These are phyloP conservation scores for Mystacides longicornis DNA, from an alignment of 2,888 invertebrate genomes.

Conservation along the genomic window DNA sequence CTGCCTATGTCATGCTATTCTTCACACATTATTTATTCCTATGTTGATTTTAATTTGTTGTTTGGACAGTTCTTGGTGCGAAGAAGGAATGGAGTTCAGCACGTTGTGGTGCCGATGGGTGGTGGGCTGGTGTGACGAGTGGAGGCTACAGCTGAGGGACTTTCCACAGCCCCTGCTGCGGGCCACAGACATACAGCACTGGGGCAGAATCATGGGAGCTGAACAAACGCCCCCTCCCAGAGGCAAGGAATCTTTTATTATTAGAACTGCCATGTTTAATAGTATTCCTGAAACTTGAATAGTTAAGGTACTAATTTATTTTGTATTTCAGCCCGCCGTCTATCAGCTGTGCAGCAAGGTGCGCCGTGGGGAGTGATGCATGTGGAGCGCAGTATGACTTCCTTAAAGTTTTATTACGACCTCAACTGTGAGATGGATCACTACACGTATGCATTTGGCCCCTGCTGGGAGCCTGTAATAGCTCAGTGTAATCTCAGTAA, in stretches of 20 bases:
- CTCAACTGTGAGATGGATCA: conserved; percentile 88
- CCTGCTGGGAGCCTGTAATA: conserved; percentile 98
- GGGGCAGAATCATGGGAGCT: conserved; percentile 86
- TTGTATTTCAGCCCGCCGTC: conserved; percentile 55
- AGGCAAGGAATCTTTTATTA: conserved; percentile 32
- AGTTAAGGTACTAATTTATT: no score
- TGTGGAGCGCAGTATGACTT: conserved; percentile 88
- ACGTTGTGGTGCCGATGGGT: conserved; percentile 92
- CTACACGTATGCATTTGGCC: conserved; percentile 91
- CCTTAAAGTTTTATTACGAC: conserved; percentile 96
- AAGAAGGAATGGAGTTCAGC: conserved; percentile 79
- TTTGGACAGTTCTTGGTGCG: conserved; percentile 77
- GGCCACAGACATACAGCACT: conserved; percentile 74
- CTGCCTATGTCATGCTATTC: no score
- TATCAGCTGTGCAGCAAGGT: conserved; percentile 72
- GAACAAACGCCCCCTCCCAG: conserved; percentile 73
- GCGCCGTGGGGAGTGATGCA: conserved; percentile 74
- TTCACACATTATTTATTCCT: no score
- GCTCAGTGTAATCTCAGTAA: conserved; percentile 78
- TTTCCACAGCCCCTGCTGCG: conserved; percentile 91
- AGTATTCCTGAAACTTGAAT: neutral
- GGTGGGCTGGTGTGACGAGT: conserved; percentile 71
- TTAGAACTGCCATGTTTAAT: neutral
- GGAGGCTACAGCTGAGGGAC: conserved; percentile 86
- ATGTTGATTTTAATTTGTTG: neutral